Evolutionary conservation across 2,797 vertebrate genomes (phyloP).

Genomic region (Muraenolepis orangiensis): DNA sequence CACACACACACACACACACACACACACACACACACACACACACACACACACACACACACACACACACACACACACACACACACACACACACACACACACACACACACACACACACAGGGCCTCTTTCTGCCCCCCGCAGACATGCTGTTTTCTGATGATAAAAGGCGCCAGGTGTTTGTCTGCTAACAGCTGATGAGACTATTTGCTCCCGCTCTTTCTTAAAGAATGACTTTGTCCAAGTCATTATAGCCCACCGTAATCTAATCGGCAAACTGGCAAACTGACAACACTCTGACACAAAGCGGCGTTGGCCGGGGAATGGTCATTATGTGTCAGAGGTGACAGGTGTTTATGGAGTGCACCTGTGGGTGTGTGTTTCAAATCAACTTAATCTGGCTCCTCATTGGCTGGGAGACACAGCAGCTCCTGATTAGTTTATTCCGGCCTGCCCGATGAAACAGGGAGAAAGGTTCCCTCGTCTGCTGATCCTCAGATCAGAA

Average conservation of each 20-base stretch:
- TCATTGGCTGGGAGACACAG: constrained; percentile 39
- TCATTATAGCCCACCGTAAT: constrained; percentile 63
- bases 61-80: background rate
- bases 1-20: background rate
- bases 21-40: constrained; percentile 16
- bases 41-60: background rate
- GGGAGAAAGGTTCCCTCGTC: constrained; percentile 26
- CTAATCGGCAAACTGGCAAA: constrained; percentile 55
- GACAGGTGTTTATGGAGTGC: constrained; percentile 28
- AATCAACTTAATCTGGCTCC: constrained; percentile 62
- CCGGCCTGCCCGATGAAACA: constrained; percentile 30
- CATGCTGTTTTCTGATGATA: constrained; percentile 56
- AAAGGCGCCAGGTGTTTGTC: constrained; percentile 58
- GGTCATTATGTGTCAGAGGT: constrained; percentile 60
- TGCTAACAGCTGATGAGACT: constrained; percentile 66
- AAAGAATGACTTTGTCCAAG: constrained; percentile 56
- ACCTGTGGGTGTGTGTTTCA: constrained; percentile 50
- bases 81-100: background rate
- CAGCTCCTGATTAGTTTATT: constrained; percentile 45
- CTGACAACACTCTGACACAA: constrained; percentile 64
- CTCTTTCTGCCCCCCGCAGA: constrained; percentile 13
- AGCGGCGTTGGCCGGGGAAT: constrained; percentile 54
- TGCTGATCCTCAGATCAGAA: background rate
- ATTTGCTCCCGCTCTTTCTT: constrained; percentile 34
- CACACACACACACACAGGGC: constrained; percentile 17